Base-by-base conservation (phyloP, 2,113 vertebrate species). In the Ameiurus melas region DNA sequence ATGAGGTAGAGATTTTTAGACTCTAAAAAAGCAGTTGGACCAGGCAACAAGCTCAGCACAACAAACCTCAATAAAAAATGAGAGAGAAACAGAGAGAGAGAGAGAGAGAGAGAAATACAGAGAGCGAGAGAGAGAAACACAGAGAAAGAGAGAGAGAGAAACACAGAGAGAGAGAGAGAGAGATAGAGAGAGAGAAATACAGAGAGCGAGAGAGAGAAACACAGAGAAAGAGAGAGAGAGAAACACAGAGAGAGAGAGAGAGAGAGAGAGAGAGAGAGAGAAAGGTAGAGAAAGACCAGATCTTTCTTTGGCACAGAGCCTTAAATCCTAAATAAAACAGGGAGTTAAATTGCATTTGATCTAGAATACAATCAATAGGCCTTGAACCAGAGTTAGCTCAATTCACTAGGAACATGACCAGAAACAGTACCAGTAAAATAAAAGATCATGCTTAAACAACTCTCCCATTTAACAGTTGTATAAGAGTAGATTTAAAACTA, bases 1-100 rank as follows among this genome's bases (percentile, higher is more conserved):
- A 97, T 99, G 98, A 99, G 98, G 98, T 99, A 99, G 98, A 99
- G 97, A 89, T 82, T 97, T 98, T 97, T 96, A 97, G 93, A 97
- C 97, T 96, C 94, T 95, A 97, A 99, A 98, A 78, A 80, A 98
- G 97, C 96, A 97, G 97, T 97, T 96, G 97, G 97, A 97, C 96
- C 96, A 96, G 85, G 87, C 87, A 96, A 97, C 94, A 92, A 97
- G 97, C 97, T 98, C 96, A 98, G 97, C 97, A 94, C 73, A 88
- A 85, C 87, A 85, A 88, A 88, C 60, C 95, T 95, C 94, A 93
- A 94, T 93, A 93, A 90, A 84, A 90, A 94, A 92, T 82, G 81
- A 89, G 86, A 86, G 93, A 96, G 79, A 79, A 39, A 36, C 62
- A 36, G 58, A 36, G 58, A 81, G 75, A 79, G 14, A 43, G 70